These are phyloP conservation scores for Diplosoma virens DNA, from an alignment of 23 tunicate genomes.

Conservation along the genomic window DNA sequence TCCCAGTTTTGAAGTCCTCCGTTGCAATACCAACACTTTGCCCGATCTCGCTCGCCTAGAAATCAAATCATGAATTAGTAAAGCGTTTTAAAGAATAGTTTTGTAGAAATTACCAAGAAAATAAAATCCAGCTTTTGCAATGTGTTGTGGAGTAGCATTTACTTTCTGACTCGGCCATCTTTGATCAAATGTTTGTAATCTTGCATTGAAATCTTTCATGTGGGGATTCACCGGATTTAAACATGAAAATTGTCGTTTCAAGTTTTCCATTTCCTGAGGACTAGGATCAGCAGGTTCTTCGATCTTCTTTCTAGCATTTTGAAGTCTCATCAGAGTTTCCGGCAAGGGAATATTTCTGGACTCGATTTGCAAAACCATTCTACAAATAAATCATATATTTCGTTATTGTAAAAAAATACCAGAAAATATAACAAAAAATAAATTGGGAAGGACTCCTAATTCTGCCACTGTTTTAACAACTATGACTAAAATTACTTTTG, in stretches of 20 bases:
- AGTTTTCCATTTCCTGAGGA: background rate
- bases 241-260: constrained; percentile 24
- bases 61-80: background rate
- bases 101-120: constrained; percentile 26
- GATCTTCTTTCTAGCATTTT: background rate
- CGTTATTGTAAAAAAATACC: too few relatives aligned
- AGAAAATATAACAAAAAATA: too few relatives aligned
- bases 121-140: constrained; percentile 29
- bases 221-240: constrained; percentile 31
- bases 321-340: background rate
- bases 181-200: constrained; percentile 20
- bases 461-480: too few relatives aligned
- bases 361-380: constrained; percentile 12
- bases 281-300: constrained; percentile 10
- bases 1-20: constrained; percentile 65
- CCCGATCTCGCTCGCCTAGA: constrained; percentile 34
- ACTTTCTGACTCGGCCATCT: constrained; percentile 14
- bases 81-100: too few relatives aligned
- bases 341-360: background rate
- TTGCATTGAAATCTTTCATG: constrained; percentile 3
- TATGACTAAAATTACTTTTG: too few relatives aligned
- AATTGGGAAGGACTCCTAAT: too few relatives aligned
- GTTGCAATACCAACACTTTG: constrained; percentile 61
- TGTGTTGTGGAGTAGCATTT: constrained; percentile 2
- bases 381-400: too few relatives aligned